Conservation (phyloP, 2,888 invertebrate genomes). For the Enoplolaimus lenunculus region DNA sequence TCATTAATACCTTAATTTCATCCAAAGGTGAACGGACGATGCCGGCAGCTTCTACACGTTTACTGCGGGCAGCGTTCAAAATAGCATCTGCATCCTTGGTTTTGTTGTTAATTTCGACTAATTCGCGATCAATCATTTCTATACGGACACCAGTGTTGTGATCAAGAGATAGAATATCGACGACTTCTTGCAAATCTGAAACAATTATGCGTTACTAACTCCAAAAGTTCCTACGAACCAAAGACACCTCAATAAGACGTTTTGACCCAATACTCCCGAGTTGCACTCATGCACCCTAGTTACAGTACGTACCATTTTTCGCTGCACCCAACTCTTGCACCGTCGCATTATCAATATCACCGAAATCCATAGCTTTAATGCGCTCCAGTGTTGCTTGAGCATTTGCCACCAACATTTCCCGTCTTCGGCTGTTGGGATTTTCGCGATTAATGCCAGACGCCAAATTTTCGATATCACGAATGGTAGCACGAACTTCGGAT, state of each 20-base stretch:
- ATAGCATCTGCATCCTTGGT: background rate
- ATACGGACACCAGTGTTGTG: background rate
- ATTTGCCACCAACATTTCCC: constrained; percentile 3
- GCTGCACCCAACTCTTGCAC: constrained; percentile 5
- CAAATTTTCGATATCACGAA: background rate
- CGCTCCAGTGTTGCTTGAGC: constrained; percentile 8
- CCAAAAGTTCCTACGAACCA: too few species aligned
- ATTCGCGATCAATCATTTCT: background rate
- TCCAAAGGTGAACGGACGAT: background rate
- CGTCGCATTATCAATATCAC: background rate
- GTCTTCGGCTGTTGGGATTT: constrained; percentile 1
- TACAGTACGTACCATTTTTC: background rate
- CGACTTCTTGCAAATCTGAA: background rate
- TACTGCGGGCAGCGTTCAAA: background rate
- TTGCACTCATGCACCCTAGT: too few species aligned
- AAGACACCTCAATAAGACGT: too few species aligned
- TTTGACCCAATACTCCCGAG: too few species aligned
- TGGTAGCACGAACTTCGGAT: too few species aligned
- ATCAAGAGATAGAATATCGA: background rate
- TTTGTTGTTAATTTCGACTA: background rate
- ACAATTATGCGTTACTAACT: too few species aligned
- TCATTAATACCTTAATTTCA: background rate
- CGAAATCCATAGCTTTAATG: background rate
- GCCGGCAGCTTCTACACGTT: background rate
- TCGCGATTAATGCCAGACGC: constrained; percentile 5